A percentile compares a stretch with the other conserved stretches of the same genome.
Conservation (phyloP, 2,888 invertebrate genomes). For the Bibio marci region DNA sequence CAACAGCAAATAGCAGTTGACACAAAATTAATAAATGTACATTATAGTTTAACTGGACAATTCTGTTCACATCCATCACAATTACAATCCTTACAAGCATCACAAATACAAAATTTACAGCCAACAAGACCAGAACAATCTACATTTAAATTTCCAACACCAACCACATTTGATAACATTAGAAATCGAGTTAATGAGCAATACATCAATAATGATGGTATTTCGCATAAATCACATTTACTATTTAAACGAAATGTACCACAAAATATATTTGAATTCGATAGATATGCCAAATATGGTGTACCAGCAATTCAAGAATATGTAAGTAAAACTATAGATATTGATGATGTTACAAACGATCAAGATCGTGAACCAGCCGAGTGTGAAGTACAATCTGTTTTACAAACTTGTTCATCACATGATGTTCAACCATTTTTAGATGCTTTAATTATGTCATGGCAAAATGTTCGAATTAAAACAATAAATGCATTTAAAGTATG, state of each 20-base stretch:
- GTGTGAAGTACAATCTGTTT: constrained; percentile 63
- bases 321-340: constrained; percentile 28
- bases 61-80: constrained; percentile 40
- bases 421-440: constrained; percentile 62
- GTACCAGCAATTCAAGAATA: constrained; percentile 45
- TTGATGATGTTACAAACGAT: constrained; percentile 31
- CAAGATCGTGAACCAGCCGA: constrained; percentile 70
- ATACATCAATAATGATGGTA: constrained; percentile 38
- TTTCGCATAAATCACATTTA: constrained; percentile 2
- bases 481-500: constrained; percentile 24
- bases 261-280: constrained; percentile 23
- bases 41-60: constrained; percentile 36
- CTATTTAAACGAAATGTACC: constrained; percentile 22
- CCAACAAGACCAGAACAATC: constrained; percentile 1
- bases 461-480: constrained; percentile 29
- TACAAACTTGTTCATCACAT: constrained; percentile 61
- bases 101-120: constrained; percentile 8
- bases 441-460: constrained; percentile 63
- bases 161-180: constrained; percentile 8
- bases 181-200: constrained; percentile 42
- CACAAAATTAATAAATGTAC: constrained; percentile 43
- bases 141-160: neutral
- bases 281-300: constrained; percentile 53
- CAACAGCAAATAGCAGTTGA: constrained; percentile 19
- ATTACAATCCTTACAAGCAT: no score